Conservation (phyloP, 2,888 invertebrate species). For the Pocota personata region DNA sequence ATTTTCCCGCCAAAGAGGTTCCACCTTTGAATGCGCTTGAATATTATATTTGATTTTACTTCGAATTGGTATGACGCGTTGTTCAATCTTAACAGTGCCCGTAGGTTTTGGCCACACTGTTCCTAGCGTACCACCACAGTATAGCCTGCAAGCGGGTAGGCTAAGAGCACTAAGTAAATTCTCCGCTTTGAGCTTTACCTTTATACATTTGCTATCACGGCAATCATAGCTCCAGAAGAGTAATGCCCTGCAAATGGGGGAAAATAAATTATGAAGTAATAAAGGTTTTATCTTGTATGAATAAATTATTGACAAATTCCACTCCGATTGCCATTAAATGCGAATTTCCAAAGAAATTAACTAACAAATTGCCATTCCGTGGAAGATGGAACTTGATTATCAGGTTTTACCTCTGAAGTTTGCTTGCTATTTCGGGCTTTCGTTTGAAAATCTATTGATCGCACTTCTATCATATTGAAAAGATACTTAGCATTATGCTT, state of each 20-base stretch:
- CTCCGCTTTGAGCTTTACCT: constrained; percentile 59
- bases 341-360: too few relatives aligned
- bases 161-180: constrained; percentile 64
- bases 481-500: too few relatives aligned
- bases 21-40: constrained; percentile 67
- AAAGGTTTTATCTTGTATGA: too few relatives aligned
- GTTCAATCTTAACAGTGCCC: constrained; percentile 79
- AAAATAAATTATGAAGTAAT: neutral
- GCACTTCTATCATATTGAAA: too few relatives aligned
- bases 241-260: neutral
- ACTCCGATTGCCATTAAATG: too few relatives aligned
- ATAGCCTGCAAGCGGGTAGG: constrained; percentile 81
- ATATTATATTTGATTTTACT: constrained; percentile 77
- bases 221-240: constrained; percentile 72
- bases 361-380: too few relatives aligned
- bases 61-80: constrained; percentile 79
- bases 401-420: too few relatives aligned
- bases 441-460: too few relatives aligned
- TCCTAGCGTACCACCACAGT: constrained; percentile 82
- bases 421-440: too few relatives aligned
- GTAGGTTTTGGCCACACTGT: constrained; percentile 80
- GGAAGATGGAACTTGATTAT: too few relatives aligned
- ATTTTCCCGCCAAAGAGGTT: constrained; percentile 68
- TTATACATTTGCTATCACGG: constrained; percentile 60
- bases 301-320: too few relatives aligned